Conservation (phyloP, 2,888 invertebrate species). For the Prosopocoilus inquinatus region DNA sequence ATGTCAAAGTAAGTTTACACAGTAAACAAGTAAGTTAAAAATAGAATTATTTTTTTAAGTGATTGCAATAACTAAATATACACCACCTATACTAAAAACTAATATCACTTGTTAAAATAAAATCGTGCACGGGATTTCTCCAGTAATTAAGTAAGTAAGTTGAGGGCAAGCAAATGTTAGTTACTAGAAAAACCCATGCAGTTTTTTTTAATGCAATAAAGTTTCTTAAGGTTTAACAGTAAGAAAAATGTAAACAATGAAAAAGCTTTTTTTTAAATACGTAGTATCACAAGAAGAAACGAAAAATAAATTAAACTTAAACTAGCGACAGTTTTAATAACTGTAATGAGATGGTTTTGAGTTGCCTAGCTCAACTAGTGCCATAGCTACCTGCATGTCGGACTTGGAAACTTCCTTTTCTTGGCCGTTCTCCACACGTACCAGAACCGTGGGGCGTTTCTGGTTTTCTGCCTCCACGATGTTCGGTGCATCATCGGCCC, state of each 20-base stretch:
- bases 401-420: constrained; percentile 42
- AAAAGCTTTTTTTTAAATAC: constrained; percentile 2
- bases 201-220: too few relatives aligned
- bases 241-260: background rate
- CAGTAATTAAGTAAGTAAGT: too few relatives aligned
- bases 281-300: background rate
- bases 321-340: constrained; percentile 4
- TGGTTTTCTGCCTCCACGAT: constrained; percentile 48
- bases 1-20: constrained; percentile 16
- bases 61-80: background rate
- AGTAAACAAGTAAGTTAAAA: constrained; percentile 10
- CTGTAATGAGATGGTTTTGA: constrained; percentile 22
- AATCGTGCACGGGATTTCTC: background rate
- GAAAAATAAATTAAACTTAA: constrained; percentile 1
- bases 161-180: too few relatives aligned
- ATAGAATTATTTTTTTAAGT: background rate
- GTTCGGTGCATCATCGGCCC: constrained; percentile 44
- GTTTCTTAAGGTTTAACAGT: too few relatives aligned
- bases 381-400: constrained; percentile 61
- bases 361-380: constrained; percentile 59
- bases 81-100: background rate
- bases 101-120: constrained; percentile 3
- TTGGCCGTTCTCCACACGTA: constrained; percentile 44
- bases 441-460: constrained; percentile 56
- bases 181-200: too few relatives aligned